phyloP scores from a whole-genome alignment of 53 echinoderm and acorn worm genomes.

The Patiria pectinifera region DNA sequence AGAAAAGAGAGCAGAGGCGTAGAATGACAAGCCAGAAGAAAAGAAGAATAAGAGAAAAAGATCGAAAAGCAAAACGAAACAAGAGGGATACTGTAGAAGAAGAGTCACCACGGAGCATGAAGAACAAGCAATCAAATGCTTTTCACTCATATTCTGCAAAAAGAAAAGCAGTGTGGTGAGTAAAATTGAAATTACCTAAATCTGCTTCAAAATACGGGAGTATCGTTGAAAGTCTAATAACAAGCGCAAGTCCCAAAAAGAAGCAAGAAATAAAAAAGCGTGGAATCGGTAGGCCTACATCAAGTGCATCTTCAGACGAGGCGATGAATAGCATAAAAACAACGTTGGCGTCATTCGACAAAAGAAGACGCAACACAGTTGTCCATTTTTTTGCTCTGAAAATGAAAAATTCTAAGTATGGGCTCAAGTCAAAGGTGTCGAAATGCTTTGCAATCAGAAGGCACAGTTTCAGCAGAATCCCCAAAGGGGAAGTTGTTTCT shows the following conservation, averaged over 20 bases:
- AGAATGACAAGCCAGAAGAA: not conserved
- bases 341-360: not conserved
- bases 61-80: not conserved
- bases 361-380: not conserved
- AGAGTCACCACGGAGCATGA: no score
- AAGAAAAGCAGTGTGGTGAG: no score
- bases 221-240: no score
- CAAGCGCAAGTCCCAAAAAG: no score
- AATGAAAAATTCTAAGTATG: not conserved
- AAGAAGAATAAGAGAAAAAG: constrained; percentile 17
- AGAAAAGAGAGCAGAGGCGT: not conserved
- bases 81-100: not conserved
- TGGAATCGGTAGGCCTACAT: no score
- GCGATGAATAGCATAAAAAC: no score
- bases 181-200: no score
- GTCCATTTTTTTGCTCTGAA: constrained; percentile 5
- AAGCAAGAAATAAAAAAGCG: no score
- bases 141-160: no score
- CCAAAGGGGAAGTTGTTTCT: not conserved
- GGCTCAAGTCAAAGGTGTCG: not conserved
- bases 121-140: no score
- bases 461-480: not conserved
- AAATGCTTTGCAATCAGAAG: not conserved
- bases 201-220: no score
- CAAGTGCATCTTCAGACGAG: no score